A percentile compares a stretch with the other conserved stretches of the same genome.
phyloP scores from a whole-genome alignment of 2,113 vertebrate species.

The Emydura subglobosa region DNA sequence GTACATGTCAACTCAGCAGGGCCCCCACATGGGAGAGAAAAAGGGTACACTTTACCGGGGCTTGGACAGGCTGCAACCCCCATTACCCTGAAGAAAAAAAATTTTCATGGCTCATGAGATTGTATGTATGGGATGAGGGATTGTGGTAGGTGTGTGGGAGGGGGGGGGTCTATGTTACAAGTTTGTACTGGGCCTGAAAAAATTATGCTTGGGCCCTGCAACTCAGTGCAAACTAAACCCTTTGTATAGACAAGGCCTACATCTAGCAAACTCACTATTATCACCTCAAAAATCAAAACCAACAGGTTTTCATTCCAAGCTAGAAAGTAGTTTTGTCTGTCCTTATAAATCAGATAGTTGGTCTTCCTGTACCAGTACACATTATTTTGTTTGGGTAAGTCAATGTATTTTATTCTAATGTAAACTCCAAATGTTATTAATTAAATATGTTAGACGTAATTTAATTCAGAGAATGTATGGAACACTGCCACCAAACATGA shows the following conservation, averaged over 20 bases:
- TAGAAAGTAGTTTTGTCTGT: background rate
- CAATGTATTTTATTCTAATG: background rate
- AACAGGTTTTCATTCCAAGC: background rate
- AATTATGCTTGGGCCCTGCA: too few species aligned
- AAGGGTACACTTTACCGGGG: too few species aligned
- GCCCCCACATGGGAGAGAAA: too few species aligned
- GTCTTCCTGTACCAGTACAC: background rate
- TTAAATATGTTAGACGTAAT: background rate
- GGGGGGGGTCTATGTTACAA: too few species aligned
- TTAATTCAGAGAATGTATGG: background rate
- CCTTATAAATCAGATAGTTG: background rate
- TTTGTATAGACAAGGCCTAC: background rate
- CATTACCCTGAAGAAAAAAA: too few species aligned
- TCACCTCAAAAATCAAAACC: background rate
- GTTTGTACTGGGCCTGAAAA: too few species aligned
- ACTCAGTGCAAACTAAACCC: background rate
- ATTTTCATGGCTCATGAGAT: too few species aligned
- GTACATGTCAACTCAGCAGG: background rate
- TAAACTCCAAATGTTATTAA: background rate
- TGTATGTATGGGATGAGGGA: too few species aligned
- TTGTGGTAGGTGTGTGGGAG: too few species aligned
- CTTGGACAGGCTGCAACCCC: too few species aligned
- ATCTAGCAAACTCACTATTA: background rate
- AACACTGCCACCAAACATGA: background rate
- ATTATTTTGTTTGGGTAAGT: background rate